Evolutionary conservation across 2,888 invertebrate species (phyloP).

Genomic region (Dicyrtoma fusca): DNA sequence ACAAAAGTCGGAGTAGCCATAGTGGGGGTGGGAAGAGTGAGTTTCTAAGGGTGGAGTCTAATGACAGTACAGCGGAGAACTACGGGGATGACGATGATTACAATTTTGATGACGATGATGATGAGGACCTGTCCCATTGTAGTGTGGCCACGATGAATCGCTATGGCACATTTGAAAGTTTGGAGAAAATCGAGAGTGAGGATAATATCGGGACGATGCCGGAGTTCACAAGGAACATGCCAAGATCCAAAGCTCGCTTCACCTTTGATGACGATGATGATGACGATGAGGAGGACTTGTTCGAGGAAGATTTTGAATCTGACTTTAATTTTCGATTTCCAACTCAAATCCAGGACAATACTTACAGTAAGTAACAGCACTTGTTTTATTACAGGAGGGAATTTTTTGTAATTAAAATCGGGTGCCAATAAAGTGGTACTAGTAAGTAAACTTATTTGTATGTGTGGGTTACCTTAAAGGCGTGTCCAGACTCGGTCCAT

Average conservation of each 20-base stretch:
- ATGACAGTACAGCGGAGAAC: slow-evolving; percentile 53
- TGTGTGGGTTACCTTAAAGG: slow-evolving; percentile 41
- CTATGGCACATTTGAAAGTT: slow-evolving; percentile 56
- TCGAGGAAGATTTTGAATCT: slow-evolving; percentile 55
- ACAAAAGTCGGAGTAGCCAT: slow-evolving; percentile 26
- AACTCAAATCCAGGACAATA: slow-evolving; percentile 55
- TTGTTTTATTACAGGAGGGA: no score
- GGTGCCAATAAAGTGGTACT: no score
- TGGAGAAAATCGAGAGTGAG: slow-evolving; percentile 53
- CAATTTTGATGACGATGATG: slow-evolving; percentile 50
- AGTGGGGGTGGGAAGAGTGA: slow-evolving; percentile 29
- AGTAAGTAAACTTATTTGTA: no score
- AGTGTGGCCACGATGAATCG: slow-evolving; percentile 55
- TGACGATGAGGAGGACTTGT: slow-evolving; percentile 52
- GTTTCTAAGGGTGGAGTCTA: slow-evolving; percentile 48
- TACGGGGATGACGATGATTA: slow-evolving; percentile 56
- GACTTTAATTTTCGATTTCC: slow-evolving; percentile 56
- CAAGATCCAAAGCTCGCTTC: slow-evolving; percentile 51
- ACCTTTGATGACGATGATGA: slow-evolving; percentile 53
- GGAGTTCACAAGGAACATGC: slow-evolving; percentile 31
- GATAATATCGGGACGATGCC: slow-evolving; percentile 40
- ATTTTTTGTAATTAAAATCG: no score
- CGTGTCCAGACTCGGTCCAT: slow-evolving; percentile 55
- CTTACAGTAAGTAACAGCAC: slow-evolving; percentile 54
- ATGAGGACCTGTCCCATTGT: slow-evolving; percentile 53